Percentiles rank a stretch among this genome's conserved stretches.
Evolutionary conservation across 2,113 vertebrate genomes (phyloP).

Genomic region (Hemicordylus capensis): DNA sequence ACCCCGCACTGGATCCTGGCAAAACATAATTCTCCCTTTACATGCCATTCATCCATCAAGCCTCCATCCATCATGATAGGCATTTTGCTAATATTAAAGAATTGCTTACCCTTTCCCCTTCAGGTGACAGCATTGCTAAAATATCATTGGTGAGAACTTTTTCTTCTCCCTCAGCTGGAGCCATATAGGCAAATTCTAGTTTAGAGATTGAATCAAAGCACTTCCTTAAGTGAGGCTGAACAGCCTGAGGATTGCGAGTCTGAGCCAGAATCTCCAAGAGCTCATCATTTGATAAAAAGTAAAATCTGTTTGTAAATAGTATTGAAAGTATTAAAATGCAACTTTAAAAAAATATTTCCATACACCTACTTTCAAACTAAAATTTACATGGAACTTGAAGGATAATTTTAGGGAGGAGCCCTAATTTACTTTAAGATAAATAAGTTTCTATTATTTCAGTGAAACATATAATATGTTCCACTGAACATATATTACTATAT

Average conservation of each 20-base stretch:
- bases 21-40: not conserved
- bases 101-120: slow-evolving; percentile 80
- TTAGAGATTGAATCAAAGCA: slow-evolving; percentile 85
- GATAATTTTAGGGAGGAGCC: not conserved
- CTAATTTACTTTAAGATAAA: not conserved
- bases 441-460: not conserved
- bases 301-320: slow-evolving; percentile 77
- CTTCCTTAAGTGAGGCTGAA: slow-evolving; percentile 87
- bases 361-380: not conserved
- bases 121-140: slow-evolving; percentile 85
- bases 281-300: slow-evolving; percentile 88
- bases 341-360: not conserved
- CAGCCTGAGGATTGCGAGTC: slow-evolving; percentile 86
- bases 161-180: slow-evolving; percentile 69
- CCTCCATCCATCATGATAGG: not conserved
- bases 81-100: not conserved
- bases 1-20: too few relatives aligned
- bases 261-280: slow-evolving; percentile 88
- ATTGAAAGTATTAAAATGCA: slow-evolving; percentile 4
- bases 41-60: not conserved
- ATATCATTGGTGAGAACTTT: slow-evolving; percentile 82
- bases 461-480: not conserved
- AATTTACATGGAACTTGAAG: not conserved
- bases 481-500: not conserved
- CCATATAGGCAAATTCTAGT: slow-evolving; percentile 80